Conservation (phyloP, 2,113 vertebrate species). For the Turnix velox region DNA sequence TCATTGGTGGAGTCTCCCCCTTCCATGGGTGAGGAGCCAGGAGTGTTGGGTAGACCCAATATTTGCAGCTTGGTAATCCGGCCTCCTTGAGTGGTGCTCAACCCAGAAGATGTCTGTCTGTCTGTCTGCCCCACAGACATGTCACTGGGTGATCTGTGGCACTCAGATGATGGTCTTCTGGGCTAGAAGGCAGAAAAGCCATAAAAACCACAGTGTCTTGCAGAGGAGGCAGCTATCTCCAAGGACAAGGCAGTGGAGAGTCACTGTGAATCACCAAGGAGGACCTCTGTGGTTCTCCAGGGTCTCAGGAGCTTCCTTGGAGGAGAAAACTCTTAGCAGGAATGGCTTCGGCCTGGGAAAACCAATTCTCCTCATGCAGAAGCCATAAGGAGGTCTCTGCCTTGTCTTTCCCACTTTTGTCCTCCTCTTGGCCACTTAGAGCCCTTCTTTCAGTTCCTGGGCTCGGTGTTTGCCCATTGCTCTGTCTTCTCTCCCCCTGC, state of each 20-base stretch:
- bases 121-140: neutral
- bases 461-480: neutral
- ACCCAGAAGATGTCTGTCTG: fast-evolving
- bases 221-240: neutral
- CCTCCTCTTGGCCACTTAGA: neutral
- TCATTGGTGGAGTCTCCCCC: neutral
- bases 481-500: neutral
- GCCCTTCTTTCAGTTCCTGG: neutral
- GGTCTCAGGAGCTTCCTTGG: neutral
- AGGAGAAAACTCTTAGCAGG: neutral
- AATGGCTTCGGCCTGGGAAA: neutral
- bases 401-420: neutral
- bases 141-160: neutral
- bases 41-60: neutral
- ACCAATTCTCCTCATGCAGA: neutral
- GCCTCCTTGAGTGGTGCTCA: neutral
- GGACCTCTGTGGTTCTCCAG: neutral
- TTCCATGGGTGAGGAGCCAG: neutral
- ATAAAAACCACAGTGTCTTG: neutral
- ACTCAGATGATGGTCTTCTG: neutral
- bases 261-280: neutral
- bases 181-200: neutral
- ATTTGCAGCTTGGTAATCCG: neutral
- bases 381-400: neutral
- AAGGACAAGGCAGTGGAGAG: neutral